These are phyloP conservation scores for Mastomys natalensis DNA, from an alignment of 2,113 vertebrate species.

Conservation along the genomic window DNA sequence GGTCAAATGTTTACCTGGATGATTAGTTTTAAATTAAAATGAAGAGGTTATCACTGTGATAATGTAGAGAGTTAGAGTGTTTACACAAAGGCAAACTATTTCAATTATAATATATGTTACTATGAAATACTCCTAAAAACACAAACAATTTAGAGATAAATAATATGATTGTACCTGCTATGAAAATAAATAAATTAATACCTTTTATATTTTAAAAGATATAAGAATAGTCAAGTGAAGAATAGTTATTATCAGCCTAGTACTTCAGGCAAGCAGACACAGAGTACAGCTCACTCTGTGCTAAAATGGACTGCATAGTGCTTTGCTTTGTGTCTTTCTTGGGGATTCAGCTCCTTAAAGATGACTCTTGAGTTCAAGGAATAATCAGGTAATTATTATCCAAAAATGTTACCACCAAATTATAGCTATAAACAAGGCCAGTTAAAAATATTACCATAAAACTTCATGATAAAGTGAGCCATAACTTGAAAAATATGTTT, in stretches of 20 bases:
- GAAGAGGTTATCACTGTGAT: background rate
- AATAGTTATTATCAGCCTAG: constrained; percentile 50
- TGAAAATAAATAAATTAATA: background rate
- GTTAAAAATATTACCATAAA: constrained; percentile 69
- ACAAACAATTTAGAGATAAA: background rate
- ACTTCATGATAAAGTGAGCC: constrained; percentile 33
- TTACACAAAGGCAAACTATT: constrained; percentile 46
- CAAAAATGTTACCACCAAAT: constrained; percentile 55
- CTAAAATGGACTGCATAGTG: constrained; percentile 70
- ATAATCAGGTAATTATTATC: constrained; percentile 74
- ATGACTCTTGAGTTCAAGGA: constrained; percentile 75
- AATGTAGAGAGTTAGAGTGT: background rate
- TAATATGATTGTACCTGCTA: background rate
- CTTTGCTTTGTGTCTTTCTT: constrained; percentile 31
- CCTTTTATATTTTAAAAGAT: background rate
- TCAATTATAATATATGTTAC: constrained; percentile 25
- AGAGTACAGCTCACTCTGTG: constrained; percentile 53
- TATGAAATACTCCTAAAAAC: constrained; percentile 31
- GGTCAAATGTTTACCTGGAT: background rate
- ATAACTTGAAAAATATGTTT: background rate
- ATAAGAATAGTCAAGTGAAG: background rate
- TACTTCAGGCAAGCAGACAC: background rate
- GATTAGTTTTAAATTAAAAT: constrained; percentile 25
- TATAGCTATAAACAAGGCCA: constrained; percentile 62
- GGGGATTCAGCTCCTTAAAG: constrained; percentile 74